These are phyloP conservation scores for Psittacula echo DNA, from an alignment of 2,797 vertebrate species.

Conservation along the genomic window DNA sequence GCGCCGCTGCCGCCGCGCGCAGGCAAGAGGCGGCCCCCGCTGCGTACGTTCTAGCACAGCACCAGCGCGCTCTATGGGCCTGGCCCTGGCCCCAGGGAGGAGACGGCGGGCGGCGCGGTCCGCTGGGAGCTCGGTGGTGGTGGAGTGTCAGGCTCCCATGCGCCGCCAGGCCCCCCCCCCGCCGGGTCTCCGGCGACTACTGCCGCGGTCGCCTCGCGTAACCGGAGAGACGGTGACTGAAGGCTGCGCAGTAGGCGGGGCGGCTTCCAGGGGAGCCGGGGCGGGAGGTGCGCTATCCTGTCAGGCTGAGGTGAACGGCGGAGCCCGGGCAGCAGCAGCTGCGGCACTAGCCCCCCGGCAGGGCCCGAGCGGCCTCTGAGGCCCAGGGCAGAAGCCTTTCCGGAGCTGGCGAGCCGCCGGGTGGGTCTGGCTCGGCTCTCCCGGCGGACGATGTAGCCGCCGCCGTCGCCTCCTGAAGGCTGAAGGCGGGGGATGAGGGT, in stretches of 20 bases:
- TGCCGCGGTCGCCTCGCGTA: no score
- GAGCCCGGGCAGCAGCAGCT: no score
- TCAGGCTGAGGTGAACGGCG: neutral
- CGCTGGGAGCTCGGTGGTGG: neutral
- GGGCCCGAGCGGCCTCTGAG: neutral
- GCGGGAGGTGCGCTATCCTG: neutral
- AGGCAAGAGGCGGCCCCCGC: neutral
- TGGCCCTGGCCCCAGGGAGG: neutral
- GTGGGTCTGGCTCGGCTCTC: neutral
- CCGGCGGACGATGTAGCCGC: neutral
- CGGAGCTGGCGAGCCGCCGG: neutral
- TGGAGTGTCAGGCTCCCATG: fast-evolving
- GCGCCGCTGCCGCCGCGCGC: neutral
- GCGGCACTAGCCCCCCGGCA: neutral
- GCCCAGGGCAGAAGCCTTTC: neutral
- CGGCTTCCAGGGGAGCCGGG: neutral
- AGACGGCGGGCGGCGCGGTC: neutral
- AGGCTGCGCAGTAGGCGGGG: neutral
- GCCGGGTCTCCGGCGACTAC: neutral
- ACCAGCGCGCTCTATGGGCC: neutral
- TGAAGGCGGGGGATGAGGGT: neutral
- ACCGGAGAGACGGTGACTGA: neutral
- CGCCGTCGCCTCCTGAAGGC: neutral
- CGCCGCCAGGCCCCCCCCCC: neutral
- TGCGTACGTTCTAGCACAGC: neutral